phyloP scores from a whole-genome alignment of 2,888 invertebrate genomes.

The Pollenia amentaria region DNA sequence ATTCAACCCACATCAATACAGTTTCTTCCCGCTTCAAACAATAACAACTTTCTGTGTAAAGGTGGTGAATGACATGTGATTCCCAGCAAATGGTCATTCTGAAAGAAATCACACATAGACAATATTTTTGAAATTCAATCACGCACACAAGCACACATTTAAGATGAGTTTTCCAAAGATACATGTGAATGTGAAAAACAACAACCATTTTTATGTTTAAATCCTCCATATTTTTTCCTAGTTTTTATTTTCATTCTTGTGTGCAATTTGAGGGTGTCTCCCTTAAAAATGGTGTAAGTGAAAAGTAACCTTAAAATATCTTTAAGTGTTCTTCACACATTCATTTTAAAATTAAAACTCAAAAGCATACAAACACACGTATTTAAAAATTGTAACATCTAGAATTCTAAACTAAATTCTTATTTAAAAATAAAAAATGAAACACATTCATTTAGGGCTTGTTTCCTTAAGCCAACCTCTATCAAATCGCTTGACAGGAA shows the following conservation, averaged over 20 bases:
- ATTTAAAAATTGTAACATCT: not conserved
- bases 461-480: slow-evolving; percentile 39
- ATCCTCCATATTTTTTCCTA: slow-evolving; percentile 52
- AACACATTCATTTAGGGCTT: slow-evolving; percentile 6
- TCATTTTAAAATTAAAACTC: slow-evolving; percentile 33
- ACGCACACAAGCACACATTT: not conserved
- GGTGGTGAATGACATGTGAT: slow-evolving; percentile 72
- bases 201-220: slow-evolving; percentile 63
- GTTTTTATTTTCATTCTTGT: slow-evolving; percentile 27
- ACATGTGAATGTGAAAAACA: slow-evolving; percentile 43
- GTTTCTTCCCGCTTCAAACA: not conserved
- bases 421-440: slow-evolving; percentile 25
- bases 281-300: slow-evolving; percentile 55
- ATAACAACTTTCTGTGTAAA: slow-evolving; percentile 50
- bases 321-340: slow-evolving; percentile 60
- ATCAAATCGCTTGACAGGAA: slow-evolving; percentile 83
- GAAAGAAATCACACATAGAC: slow-evolving; percentile 70
- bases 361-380: not conserved
- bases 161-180: not conserved
- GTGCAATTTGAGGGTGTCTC: slow-evolving; percentile 60
- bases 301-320: slow-evolving; percentile 41
- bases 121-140: slow-evolving; percentile 58
- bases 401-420: slow-evolving; percentile 60
- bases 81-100: slow-evolving; percentile 72
- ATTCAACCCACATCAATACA: slow-evolving; percentile 35